These are phyloP conservation scores for Nycticryphes semicollaris DNA, from an alignment of 2,113 vertebrate genomes.

Conservation along the genomic window DNA sequence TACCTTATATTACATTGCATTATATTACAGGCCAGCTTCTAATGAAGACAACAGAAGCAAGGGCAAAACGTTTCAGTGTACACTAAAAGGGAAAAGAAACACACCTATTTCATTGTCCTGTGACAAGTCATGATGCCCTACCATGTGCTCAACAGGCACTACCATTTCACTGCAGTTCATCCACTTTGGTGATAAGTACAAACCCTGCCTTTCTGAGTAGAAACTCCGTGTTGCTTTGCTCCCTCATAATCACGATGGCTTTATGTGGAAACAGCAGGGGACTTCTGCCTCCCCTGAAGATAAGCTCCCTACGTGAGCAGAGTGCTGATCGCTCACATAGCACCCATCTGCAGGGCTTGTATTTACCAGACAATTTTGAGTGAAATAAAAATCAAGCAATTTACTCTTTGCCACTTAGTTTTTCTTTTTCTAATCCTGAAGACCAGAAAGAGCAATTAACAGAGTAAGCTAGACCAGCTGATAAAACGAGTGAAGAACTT, in stretches of 20 bases:
- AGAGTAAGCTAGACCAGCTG: not conserved
- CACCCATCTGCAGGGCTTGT: not conserved
- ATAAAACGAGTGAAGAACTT: not conserved
- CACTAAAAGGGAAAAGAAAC: not conserved
- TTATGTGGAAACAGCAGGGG: not conserved
- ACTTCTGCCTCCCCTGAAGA: not conserved
- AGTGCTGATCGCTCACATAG: not conserved
- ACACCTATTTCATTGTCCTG: not conserved
- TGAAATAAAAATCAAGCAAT: not conserved
- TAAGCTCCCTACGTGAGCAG: not conserved
- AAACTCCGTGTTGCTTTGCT: not conserved
- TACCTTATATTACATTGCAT: too few relatives aligned
- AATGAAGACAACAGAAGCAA: not conserved
- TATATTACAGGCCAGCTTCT: not conserved
- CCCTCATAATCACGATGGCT: too few relatives aligned
- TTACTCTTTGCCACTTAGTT: not conserved
- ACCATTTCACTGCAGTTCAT: not conserved
- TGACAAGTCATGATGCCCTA: not conserved
- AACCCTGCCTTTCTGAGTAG: not conserved
- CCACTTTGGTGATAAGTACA: not conserved
- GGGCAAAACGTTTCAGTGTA: not conserved
- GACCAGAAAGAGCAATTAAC: not conserved
- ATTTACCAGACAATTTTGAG: not conserved
- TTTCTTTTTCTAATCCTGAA: not conserved
- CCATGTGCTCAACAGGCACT: not conserved